Percentiles rank a stretch among this genome's conserved stretches.
Conservation (phyloP, 1,140 invertebrate genomes). For the Drosophila pandora region DNA sequence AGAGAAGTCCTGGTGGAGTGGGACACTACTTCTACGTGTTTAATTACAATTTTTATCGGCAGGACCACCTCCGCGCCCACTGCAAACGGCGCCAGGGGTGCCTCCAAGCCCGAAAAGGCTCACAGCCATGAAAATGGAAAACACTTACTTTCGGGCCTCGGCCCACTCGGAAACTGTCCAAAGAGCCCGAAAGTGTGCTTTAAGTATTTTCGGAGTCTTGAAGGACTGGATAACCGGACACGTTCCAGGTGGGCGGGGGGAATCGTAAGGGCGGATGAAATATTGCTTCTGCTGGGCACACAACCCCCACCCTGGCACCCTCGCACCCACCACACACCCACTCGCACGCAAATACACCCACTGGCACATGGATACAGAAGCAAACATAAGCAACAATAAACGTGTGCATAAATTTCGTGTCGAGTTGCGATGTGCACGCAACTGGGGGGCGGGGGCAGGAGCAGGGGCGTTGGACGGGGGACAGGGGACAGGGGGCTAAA, state of each 20-base stretch:
- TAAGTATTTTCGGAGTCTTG: constrained; percentile 46
- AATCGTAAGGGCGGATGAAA: constrained; percentile 56
- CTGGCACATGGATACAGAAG: constrained; percentile 21
- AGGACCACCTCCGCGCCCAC: constrained; percentile 37
- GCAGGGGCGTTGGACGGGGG: neutral
- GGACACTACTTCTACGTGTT: constrained; percentile 77
- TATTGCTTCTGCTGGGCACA: constrained; percentile 46
- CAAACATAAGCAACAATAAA: constrained; percentile 64
- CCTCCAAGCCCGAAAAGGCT: no score
- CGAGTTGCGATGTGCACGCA: constrained; percentile 50
- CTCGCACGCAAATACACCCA: constrained; percentile 8
- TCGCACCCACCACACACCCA: constrained; percentile 7
- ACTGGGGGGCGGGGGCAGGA: neutral
- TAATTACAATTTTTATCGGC: constrained; percentile 73
- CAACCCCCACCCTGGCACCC: constrained; percentile 6
- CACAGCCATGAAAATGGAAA: constrained; percentile 74
- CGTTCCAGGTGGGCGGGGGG: constrained; percentile 40
- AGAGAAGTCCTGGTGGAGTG: constrained; percentile 67
- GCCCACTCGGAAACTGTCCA: constrained; percentile 3
- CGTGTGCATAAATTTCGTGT: constrained; percentile 72
- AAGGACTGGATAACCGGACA: constrained; percentile 32
- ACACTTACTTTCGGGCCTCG: constrained; percentile 56
- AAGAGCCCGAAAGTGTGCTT: constrained; percentile 32
- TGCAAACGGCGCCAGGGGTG: constrained; percentile 15
- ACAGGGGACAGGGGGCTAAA: constrained; percentile 14